Evolutionary conservation across 2,888 invertebrate genomes (phyloP).

Genomic region (Aporophyla nigra): DNA sequence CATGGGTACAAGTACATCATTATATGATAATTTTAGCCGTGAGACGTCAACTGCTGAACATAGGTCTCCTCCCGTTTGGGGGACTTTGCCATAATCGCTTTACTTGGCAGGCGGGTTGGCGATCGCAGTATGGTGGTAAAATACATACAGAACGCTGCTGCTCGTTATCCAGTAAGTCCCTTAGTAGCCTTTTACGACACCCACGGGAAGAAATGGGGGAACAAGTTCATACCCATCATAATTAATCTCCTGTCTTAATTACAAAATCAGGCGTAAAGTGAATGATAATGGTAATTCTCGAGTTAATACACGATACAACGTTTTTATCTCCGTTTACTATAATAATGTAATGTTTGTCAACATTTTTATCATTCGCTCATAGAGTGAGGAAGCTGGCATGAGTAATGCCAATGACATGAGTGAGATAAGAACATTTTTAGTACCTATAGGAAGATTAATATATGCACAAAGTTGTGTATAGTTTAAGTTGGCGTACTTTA

Average conservation of each 20-base stretch:
- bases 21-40: neutral
- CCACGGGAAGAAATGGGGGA: too few relatives aligned
- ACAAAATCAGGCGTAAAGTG: constrained; percentile 7
- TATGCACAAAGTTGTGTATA: neutral
- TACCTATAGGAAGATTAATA: neutral
- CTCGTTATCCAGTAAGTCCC: too few relatives aligned
- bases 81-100: too few relatives aligned
- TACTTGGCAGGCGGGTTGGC: too few relatives aligned
- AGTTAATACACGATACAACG: neutral
- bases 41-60: too few relatives aligned
- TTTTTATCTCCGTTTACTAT: constrained; percentile 12
- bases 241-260: neutral
- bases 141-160: too few relatives aligned
- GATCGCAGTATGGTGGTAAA: too few relatives aligned
- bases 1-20: neutral
- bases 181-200: too few relatives aligned
- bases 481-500: neutral
- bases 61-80: too few relatives aligned
- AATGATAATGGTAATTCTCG: neutral
- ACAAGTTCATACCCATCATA: too few relatives aligned
- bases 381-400: constrained; percentile 49
- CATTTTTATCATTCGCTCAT: constrained; percentile 37
- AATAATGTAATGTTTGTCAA: constrained; percentile 41
- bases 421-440: constrained; percentile 35
- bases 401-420: constrained; percentile 50